These are phyloP conservation scores for Heliothis subflexa DNA, from an alignment of 1,140 invertebrate species.

Conservation along the genomic window DNA sequence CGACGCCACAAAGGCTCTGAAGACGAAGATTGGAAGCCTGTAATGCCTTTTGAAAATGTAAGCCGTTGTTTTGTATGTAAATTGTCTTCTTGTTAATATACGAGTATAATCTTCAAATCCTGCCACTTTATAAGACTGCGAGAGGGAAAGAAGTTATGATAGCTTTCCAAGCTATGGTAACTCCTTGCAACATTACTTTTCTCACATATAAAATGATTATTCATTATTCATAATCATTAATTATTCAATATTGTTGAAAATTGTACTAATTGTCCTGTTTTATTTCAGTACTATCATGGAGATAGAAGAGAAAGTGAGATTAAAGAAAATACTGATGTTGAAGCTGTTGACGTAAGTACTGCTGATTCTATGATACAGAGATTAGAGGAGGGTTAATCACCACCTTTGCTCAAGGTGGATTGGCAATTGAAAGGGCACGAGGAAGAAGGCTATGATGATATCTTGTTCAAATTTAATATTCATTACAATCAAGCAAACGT, in stretches of 20 bases:
- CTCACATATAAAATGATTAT: not conserved
- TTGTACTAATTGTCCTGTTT: not conserved
- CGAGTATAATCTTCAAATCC: no score
- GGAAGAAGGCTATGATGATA: no score
- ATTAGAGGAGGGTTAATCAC: no score
- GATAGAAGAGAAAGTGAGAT: not conserved
- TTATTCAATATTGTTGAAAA: not conserved
- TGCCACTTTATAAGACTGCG: no score
- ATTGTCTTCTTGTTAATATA: no score
- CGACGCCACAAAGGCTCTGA: not conserved
- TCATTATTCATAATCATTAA: no score
- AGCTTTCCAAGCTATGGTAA: not conserved
- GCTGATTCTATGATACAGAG: not conserved
- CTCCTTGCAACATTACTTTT: no score
- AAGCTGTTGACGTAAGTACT: not conserved
- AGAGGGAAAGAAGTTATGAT: not conserved
- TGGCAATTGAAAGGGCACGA: no score
- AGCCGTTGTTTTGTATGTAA: not conserved
- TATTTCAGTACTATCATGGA: constrained; percentile 4
- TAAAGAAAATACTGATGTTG: not conserved
- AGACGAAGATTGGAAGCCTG: not conserved
- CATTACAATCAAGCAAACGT: no score
- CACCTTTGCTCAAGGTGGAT: no score
- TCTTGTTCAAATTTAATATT: no score
- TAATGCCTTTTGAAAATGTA: constrained; percentile 17